A percentile compares a stretch with the other conserved stretches of the same genome.
phyloP scores from a whole-genome alignment of 2,113 vertebrate species.

The Esox niger region DNA sequence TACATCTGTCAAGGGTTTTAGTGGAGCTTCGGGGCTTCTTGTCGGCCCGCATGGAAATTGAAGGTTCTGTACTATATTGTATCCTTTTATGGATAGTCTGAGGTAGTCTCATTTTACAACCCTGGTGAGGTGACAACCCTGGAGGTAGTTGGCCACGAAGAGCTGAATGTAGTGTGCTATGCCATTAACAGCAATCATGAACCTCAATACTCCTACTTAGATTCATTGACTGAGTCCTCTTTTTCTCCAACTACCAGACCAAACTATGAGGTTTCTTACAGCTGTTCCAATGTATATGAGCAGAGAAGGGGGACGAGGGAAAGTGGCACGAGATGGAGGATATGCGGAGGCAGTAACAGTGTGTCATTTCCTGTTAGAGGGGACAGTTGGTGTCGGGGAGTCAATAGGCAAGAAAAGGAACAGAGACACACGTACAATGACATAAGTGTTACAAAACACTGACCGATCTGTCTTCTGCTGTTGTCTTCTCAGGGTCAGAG shows the following conservation, averaged over 20 bases:
- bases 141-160: constrained; percentile 10
- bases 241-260: no score
- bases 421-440: not conserved
- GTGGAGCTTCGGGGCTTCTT: no score
- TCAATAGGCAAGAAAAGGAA: not conserved
- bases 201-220: not conserved
- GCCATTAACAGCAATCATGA: not conserved
- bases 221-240: not conserved
- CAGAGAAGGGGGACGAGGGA: not conserved
- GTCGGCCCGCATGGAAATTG: no score
- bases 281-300: constrained; percentile 8
- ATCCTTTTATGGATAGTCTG: no score
- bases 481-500: constrained; percentile 66
- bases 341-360: constrained; percentile 23
- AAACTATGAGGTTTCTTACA: constrained; percentile 25
- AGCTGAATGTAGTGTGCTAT: not conserved
- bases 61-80: no score
- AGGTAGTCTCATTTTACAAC: not conserved
- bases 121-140: constrained; percentile 4
- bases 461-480: not conserved
- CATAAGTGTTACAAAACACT: no score
- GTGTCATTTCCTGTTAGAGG: constrained; percentile 41
- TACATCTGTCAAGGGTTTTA: no score
- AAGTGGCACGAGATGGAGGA: not conserved
- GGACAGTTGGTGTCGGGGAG: constrained; percentile 30